Base-by-base conservation (phyloP, 2,797 vertebrate species). In the Sus cebifrons region DNA sequence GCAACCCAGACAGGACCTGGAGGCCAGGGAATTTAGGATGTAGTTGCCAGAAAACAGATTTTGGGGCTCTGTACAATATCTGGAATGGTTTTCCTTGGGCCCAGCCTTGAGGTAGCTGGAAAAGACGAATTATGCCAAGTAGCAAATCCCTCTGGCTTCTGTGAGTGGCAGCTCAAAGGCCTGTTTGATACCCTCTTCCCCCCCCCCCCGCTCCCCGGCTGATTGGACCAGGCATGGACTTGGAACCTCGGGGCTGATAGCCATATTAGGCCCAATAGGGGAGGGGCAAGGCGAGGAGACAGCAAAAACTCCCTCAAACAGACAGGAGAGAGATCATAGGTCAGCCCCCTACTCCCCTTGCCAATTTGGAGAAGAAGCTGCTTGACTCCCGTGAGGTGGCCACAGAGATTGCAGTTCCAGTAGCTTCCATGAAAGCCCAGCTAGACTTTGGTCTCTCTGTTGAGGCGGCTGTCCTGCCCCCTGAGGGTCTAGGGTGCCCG, bases 121-220 rank as follows among this genome's bases (percentile, higher is more conserved):
- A 65, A 91, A 71, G 82, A 85, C 23, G 27, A 71, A 79, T 0
- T 40, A 86, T 44, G 13, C 27, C 62, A 86, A 62, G 58, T 67
- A 81, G 64, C 20, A 91, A 49, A 92, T 77, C 52, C 75, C 65
- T 86, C 36, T 92, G 86, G 40, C 64, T 96, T 70, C 65, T 96
- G 18, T 92, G 54, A 74, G 20, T 70, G 79, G 56, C 18, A 68
- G 14, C 16, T 62, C 40, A 62, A 29, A 89, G 79, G 49, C 56
- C 5, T 11, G 7, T 81, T 62, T 67, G 74, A 75, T 10, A 70
- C 40, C 13, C 18, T 78, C 7, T 36, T 36, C 3, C 36, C 36
- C 36, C 36, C 21, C 32, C 6, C 32, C 3, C 36, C 36, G 3
- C 36, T 18, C 32, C 6, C 32, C 32, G 36, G 77, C 54, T 67